Percentiles rank a stretch among this genome's conserved stretches.
These are phyloP conservation scores for Myathropa florea DNA, from an alignment of 2,888 invertebrate genomes.

Conservation along the genomic window DNA sequence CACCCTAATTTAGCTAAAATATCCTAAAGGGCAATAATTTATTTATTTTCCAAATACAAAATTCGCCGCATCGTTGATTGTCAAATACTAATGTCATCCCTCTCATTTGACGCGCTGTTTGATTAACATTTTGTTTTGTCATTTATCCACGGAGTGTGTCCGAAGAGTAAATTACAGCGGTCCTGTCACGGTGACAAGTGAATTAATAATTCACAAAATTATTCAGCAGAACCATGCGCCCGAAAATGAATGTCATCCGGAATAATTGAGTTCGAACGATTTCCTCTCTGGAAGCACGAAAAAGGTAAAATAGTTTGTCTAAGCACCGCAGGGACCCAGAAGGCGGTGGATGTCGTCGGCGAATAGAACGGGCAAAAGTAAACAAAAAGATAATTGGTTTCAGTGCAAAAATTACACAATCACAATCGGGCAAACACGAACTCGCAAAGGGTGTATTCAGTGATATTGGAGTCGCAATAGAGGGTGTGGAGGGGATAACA, in stretches of 20 bases:
- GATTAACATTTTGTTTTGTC: not conserved
- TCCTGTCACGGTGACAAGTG: slow-evolving; percentile 19
- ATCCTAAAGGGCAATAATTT: not conserved
- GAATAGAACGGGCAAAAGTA: not conserved
- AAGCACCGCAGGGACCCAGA: not conserved
- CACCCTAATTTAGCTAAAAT: not conserved
- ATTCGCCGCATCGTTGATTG: not conserved
- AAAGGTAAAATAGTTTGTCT: not conserved
- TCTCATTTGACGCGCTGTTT: not conserved
- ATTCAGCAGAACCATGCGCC: slow-evolving; percentile 8
- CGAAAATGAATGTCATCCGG: slow-evolving; percentile 11
- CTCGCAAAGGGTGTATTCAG: not conserved
- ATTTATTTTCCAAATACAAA: not conserved
- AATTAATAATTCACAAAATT: slow-evolving; percentile 23
- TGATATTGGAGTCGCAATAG: not conserved
- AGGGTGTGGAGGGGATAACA: too few relatives aligned
- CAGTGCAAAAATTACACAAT: not conserved
- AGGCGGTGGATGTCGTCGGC: not conserved
- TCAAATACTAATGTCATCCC: not conserved
- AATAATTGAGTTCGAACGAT: not conserved
- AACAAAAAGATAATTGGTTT: not conserved
- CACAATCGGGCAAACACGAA: not conserved
- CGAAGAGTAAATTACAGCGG: not conserved
- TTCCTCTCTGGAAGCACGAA: not conserved
- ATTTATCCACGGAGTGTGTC: not conserved